Conservation (phyloP, 2,797 vertebrate genomes). For the Adrianichthys oophorus region DNA sequence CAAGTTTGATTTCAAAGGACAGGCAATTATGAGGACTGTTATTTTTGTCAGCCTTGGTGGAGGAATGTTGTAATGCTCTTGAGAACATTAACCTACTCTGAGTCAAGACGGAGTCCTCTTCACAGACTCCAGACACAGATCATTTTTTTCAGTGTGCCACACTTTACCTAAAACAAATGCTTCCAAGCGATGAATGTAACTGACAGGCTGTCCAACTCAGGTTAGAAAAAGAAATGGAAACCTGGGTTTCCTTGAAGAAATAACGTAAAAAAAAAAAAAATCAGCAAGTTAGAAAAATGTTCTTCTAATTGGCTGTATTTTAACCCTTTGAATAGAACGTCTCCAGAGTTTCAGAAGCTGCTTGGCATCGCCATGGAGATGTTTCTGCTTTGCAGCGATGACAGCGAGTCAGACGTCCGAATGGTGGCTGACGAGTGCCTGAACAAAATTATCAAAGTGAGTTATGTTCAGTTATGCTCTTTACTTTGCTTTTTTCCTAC, state of each 20-base stretch:
- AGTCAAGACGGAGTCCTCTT: too few relatives aligned
- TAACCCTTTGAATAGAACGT: constrained; percentile 82
- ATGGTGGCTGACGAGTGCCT: constrained; percentile 99
- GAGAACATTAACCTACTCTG: too few relatives aligned
- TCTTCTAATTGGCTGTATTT: constrained; percentile 26
- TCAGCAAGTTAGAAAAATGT: neutral
- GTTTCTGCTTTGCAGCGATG: constrained; percentile 95
- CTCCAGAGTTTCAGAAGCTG: constrained; percentile 97
- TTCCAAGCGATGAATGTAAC: too few relatives aligned
- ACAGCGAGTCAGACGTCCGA: constrained; percentile 93
- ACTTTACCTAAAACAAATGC: too few relatives aligned
- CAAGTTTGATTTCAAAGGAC: too few relatives aligned
- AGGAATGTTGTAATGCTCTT: too few relatives aligned
- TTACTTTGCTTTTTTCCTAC: neutral
- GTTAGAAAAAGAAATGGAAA: too few relatives aligned
- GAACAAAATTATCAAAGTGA: constrained; percentile 99
- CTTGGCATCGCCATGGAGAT: constrained; percentile 99
- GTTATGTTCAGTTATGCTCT: constrained; percentile 19
- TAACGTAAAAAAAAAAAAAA: neutral
- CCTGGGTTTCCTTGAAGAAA: neutral
- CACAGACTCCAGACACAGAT: too few relatives aligned
- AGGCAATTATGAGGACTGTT: too few relatives aligned
- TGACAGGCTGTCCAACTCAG: too few relatives aligned
- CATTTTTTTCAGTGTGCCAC: too few relatives aligned
- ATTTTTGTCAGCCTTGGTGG: too few relatives aligned